Evolutionary conservation across 2,797 vertebrate species (phyloP), one percentile per base, ranked within the genome.

Genomic region (Urophycis tenuis): DNA sequence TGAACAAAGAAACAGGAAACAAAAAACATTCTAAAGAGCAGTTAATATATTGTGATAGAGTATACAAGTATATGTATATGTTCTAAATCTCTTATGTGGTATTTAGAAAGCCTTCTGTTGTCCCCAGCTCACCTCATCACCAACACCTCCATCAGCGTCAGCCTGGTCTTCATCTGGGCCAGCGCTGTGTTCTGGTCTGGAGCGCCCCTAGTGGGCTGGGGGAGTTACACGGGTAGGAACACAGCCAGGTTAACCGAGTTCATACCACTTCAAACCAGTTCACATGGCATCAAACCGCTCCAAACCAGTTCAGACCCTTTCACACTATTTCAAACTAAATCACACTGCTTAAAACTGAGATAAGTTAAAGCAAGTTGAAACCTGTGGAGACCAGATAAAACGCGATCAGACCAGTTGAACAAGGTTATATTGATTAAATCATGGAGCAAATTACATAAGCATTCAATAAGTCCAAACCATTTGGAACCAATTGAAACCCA

Each of bases 151-250:
- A 89, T 95, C 31, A 88, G 79, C 0, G 36, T 92, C 74, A 88
- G 90, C 36, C 84, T 95, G 82, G 70, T 92, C 29, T 86, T 94
- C 74, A 93, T 95, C 81, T 95, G 95, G 95, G 70, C 87, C 32
- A 87, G 88, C 36, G 91, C 94, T 31, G 90, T 89, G 73, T 96
- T 95, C 92, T 95, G 94, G 94, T 94, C 94, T 0, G 91, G 85
- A 75, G 93, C 92, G 0, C 94, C 95, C 3, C 49, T 96, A 32
- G 74, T 95, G 0, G 94, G 95, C 85, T 96, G 95, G 95, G 95
- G 94, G 22, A 94, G 94, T 83, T 96, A 94, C 81, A 94, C 88
- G 93, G 94, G 94, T 91, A 87, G 69, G 80, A 79, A 71, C 53
- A 75, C 36, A 73, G 15, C 49, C 49, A 22, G 34, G 7, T 53